Percentiles rank a stretch among this genome's conserved stretches.
These are phyloP conservation scores for Pogonomyrmex californicus DNA, from an alignment of 1,140 invertebrate genomes.

Conservation along the genomic window DNA sequence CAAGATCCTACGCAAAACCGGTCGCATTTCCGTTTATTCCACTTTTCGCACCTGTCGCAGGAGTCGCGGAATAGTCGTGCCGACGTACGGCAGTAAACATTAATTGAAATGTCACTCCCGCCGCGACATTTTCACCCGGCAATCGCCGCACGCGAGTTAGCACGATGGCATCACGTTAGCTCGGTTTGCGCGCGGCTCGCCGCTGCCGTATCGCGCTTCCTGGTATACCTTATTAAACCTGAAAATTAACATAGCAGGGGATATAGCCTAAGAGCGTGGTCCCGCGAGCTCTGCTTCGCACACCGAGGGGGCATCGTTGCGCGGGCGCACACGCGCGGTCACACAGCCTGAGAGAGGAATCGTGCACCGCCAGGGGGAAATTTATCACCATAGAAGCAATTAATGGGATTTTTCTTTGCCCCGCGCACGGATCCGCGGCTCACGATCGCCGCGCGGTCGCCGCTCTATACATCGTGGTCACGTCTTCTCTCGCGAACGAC, in stretches of 20 bases:
- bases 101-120: slow-evolving; percentile 85
- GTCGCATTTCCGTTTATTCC: slow-evolving; percentile 10
- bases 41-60: slow-evolving; percentile 59
- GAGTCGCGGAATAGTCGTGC: slow-evolving; percentile 4
- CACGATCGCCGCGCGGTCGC: slow-evolving; percentile 81
- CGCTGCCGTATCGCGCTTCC: slow-evolving; percentile 80
- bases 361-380: slow-evolving; percentile 85
- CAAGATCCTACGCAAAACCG: not conserved
- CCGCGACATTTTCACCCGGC: slow-evolving; percentile 83
- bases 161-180: slow-evolving; percentile 11
- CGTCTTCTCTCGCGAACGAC: slow-evolving; percentile 72
- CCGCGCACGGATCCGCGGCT: slow-evolving; percentile 77
- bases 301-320: slow-evolving; percentile 32
- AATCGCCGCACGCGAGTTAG: slow-evolving; percentile 52
- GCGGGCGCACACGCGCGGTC: slow-evolving; percentile 39
- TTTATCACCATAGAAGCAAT: slow-evolving; percentile 86
- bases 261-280: slow-evolving; percentile 75
- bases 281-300: slow-evolving; percentile 20
- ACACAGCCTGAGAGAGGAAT: slow-evolving; percentile 71
- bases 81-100: slow-evolving; percentile 77
- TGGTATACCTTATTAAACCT: slow-evolving; percentile 85
- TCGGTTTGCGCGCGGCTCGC: slow-evolving; percentile 1
- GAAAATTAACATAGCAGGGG: slow-evolving; percentile 85
- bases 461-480: slow-evolving; percentile 82
- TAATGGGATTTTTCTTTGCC: slow-evolving; percentile 84